phyloP scores from a whole-genome alignment of 2,113 vertebrate genomes.

The Picathartes gymnocephalus region DNA sequence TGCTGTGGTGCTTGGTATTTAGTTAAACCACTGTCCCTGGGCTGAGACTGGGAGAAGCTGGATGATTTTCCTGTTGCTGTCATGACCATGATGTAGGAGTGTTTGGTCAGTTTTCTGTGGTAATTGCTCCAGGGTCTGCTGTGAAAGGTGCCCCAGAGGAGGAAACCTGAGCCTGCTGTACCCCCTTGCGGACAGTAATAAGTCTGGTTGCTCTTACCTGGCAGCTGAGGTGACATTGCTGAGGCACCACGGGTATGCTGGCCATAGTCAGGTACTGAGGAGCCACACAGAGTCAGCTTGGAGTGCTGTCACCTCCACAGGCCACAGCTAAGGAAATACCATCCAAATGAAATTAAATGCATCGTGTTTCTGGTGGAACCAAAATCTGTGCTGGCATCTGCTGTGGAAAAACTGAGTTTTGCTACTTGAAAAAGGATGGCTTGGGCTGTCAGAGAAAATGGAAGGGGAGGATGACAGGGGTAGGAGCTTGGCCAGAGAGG shows the following conservation, averaged over 20 bases:
- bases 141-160: neutral
- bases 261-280: neutral
- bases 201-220: neutral
- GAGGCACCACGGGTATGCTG: neutral
- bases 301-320: neutral
- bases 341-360: neutral
- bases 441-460: neutral
- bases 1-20: neutral
- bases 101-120: neutral
- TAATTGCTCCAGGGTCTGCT: neutral
- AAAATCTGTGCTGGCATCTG: fast-evolving
- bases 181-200: fast-evolving
- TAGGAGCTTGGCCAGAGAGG: neutral
- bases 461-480: neutral
- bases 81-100: fast-evolving
- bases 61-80: neutral
- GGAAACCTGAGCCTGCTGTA: neutral
- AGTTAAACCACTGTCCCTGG: neutral
- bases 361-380: neutral
- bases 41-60: neutral
- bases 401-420: neutral
- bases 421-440: neutral
- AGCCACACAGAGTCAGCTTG: fast-evolving
- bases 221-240: neutral
- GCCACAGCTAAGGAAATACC: neutral